Evolutionary conservation across 2,888 invertebrate species (phyloP), one percentile per base, ranked within the genome.

Genomic region (Tetramorium bicarinatum): DNA sequence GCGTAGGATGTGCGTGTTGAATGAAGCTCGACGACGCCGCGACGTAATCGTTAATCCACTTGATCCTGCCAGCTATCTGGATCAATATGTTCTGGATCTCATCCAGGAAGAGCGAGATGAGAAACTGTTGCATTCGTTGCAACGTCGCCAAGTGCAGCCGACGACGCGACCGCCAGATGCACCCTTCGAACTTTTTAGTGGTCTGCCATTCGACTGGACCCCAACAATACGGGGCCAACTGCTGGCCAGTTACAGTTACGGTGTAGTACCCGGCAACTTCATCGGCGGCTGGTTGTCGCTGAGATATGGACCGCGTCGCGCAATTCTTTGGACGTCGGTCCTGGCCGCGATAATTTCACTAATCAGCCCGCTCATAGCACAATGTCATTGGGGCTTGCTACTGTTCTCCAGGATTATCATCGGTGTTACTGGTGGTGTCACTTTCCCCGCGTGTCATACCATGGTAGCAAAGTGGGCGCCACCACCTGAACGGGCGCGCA

Each of bases 401-500:
- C 15, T 91, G 0, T 0, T 88, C 0, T 79, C 90, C 0, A 89
- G 94, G n/a, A 84, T 93, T 3, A 66, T 94, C 1, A 84, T 94
- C 21, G 94, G 94, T 0, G 0, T 94, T 2, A 89, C 93, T 13
- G 94, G 94, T 95, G 97, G 97, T 13, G 95, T 96, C 34, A 94
- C 96, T 38, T 97, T 97, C 93, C 97, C 97, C 3, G 95, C 96
- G 6, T 95, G 96, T 13, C 97, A 97, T 88, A 96, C 96, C 4
- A 92, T 97, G 83, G 96, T 97, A 6, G 97, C 97, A 0, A 96
- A 96, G 91, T 97, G 97, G 97, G 96, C 97, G 0, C 97, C 97
- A 0, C 97, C 97, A 1, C 95, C 96, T n/a, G 97, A 97, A 92
- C 97, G 97, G 92, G 96, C 97, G 11, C 97, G 97, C 92, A 97